Percentiles rank a stretch among this genome's conserved stretches.
phyloP scores from a whole-genome alignment of 2,888 invertebrate species.

The Apamea crenata region DNA sequence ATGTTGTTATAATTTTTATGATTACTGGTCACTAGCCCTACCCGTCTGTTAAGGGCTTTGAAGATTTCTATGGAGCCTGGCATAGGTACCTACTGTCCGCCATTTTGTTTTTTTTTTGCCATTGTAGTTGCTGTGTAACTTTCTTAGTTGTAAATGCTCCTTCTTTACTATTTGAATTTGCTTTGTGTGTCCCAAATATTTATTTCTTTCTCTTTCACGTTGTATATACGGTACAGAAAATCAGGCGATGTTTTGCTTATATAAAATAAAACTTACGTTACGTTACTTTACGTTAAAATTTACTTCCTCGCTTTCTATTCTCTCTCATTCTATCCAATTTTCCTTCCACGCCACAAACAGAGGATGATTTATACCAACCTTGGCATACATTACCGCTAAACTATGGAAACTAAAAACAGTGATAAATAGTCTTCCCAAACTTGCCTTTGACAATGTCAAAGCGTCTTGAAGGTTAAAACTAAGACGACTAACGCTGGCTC shows the following conservation, averaged over 20 bases:
- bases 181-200: too few relatives aligned
- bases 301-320: conserved; percentile 3
- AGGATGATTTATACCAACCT: conserved; percentile 72
- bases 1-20: too few relatives aligned
- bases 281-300: not conserved
- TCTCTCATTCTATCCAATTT: conserved; percentile 18
- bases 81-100: too few relatives aligned
- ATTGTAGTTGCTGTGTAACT: too few relatives aligned
- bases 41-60: too few relatives aligned
- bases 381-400: conserved; percentile 70
- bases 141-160: too few relatives aligned
- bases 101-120: too few relatives aligned
- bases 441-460: conserved; percentile 59
- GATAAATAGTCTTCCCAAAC: conserved; percentile 58
- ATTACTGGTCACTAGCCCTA: too few relatives aligned
- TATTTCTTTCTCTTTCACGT: too few relatives aligned
- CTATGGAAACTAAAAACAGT: conserved; percentile 61
- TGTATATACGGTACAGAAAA: not conserved
- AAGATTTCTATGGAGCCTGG: too few relatives aligned
- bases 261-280: not conserved
- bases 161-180: too few relatives aligned
- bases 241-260: not conserved
- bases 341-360: conserved; percentile 56
- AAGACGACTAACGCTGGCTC: not conserved
- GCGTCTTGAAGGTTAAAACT: conserved; percentile 37